These are phyloP conservation scores for Lagorchestes hirsutus DNA, from an alignment of 2,797 vertebrate genomes.

Conservation along the genomic window DNA sequence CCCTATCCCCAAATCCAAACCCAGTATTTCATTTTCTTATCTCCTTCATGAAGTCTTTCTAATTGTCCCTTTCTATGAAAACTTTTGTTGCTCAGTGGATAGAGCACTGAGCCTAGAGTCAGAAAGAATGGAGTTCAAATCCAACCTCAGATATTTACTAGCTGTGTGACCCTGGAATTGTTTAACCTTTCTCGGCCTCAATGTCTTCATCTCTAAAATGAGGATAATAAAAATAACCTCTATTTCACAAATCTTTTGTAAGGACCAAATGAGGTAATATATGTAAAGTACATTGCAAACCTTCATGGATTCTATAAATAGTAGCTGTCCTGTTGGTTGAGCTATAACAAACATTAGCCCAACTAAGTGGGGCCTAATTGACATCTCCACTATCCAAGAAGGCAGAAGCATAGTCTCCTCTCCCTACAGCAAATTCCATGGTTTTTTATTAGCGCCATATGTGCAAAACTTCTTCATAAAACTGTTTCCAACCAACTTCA, in stretches of 20 bases:
- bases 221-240: background rate
- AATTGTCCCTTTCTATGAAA: background rate
- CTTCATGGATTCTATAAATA: background rate
- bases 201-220: background rate
- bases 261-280: background rate
- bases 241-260: background rate
- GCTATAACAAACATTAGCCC: background rate
- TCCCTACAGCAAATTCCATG: background rate
- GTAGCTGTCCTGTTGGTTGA: background rate
- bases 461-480: background rate
- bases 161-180: background rate
- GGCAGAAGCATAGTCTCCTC: background rate
- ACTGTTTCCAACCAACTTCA: constrained; percentile 2
- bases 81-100: background rate
- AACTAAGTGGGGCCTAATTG: background rate
- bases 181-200: background rate
- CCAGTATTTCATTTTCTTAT: background rate
- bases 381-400: background rate
- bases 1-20: background rate
- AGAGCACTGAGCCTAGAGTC: background rate
- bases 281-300: background rate
- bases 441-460: background rate
- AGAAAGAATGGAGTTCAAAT: background rate
- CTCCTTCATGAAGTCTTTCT: background rate
- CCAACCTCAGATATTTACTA: background rate